Percentiles rank a stretch among this genome's conserved stretches.
phyloP scores from a whole-genome alignment of 2,113 vertebrate genomes.

The Ochotona curzoniae region DNA sequence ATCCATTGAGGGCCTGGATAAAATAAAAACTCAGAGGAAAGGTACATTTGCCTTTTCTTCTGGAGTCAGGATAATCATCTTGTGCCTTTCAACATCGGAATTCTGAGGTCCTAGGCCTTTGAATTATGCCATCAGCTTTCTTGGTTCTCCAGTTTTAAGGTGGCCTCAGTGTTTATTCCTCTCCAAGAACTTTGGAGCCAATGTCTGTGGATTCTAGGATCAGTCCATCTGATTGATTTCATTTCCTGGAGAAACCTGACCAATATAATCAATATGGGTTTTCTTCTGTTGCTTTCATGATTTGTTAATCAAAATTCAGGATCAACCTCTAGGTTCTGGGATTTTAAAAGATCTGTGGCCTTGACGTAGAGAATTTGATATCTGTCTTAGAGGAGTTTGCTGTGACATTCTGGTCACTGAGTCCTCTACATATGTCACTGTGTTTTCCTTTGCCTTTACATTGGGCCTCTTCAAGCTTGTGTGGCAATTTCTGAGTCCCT shows the following conservation, averaged over 20 bases:
- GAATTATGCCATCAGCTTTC: neutral
- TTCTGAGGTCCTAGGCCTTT: neutral
- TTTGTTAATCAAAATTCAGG: too few relatives aligned
- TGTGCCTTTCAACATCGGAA: neutral
- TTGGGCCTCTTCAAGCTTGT: neutral
- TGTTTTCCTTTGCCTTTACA: neutral
- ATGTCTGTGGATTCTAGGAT: neutral
- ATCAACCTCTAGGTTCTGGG: neutral
- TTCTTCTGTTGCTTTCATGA: neutral
- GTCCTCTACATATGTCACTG: neutral
- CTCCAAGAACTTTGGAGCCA: neutral
- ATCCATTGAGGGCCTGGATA: neutral
- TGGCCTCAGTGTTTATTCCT: neutral
- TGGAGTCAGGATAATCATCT: neutral
- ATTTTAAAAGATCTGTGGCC: neutral
- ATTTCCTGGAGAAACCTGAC: neutral
- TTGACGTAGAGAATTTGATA: neutral
- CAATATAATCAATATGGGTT: neutral
- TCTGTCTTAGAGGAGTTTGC: neutral
- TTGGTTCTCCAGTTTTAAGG: too few relatives aligned
- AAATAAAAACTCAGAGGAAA: neutral
- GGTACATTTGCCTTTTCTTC: neutral
- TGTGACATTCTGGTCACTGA: neutral
- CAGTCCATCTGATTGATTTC: neutral
- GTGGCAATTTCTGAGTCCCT: neutral